Evolutionary conservation across 2,888 invertebrate genomes (phyloP).

Genomic region (Andrena fulva): DNA sequence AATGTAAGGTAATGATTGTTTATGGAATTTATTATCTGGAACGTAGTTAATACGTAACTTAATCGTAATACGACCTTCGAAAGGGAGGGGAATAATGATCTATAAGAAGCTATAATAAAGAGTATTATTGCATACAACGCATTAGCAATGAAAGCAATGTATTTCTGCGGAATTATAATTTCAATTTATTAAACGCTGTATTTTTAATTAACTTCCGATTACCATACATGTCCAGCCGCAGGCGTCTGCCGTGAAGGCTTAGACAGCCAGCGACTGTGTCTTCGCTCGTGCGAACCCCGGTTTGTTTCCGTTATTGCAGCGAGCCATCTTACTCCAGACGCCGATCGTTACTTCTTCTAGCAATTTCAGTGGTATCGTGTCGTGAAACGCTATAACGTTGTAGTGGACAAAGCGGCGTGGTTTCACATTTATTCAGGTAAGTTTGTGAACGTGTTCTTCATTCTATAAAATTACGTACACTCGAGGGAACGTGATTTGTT

Average conservation of each 20-base stretch:
- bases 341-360: slow-evolving; percentile 74
- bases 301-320: slow-evolving; percentile 78
- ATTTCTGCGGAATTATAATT: background rate
- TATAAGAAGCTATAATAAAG: background rate
- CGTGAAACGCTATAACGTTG: slow-evolving; percentile 49
- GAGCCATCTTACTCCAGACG: slow-evolving; percentile 74
- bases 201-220: background rate
- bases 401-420: slow-evolving; percentile 42
- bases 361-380: slow-evolving; percentile 63
- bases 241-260: slow-evolving; percentile 72
- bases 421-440: slow-evolving; percentile 62
- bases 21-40: slow-evolving; percentile 1
- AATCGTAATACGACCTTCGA: background rate
- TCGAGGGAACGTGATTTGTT: slow-evolving; percentile 46
- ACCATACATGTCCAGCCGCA: background rate
- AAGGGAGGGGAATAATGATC: background rate
- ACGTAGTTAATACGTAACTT: slow-evolving; percentile 25
- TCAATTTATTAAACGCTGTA: slow-evolving; percentile 2
- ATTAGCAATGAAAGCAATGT: background rate
- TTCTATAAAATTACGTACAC: slow-evolving; percentile 23
- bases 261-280: slow-evolving; percentile 44
- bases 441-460: slow-evolving; percentile 49
- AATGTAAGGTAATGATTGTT: background rate
- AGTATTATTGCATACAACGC: background rate
- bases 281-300: slow-evolving; percentile 73